Conservation (phyloP, 2,113 vertebrate species). For the Castor canadensis region DNA sequence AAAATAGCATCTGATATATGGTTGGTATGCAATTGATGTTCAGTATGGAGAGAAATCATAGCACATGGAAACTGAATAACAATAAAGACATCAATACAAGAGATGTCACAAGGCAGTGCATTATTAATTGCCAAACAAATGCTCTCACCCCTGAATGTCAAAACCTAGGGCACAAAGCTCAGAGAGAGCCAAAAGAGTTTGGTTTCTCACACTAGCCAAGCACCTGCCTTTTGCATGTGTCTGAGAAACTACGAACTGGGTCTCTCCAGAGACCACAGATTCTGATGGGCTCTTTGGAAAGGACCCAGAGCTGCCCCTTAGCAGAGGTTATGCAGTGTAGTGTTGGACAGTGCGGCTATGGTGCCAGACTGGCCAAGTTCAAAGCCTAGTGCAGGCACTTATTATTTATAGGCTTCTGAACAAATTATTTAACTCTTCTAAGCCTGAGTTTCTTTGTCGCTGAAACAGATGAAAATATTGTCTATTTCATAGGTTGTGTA, state of each 20-base stretch:
- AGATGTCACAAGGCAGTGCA: conserved; percentile 32
- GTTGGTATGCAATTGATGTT: background rate
- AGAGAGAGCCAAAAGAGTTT: conserved; percentile 62
- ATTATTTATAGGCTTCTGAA: background rate
- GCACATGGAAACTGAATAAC: background rate
- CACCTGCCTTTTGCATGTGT: conserved; percentile 70
- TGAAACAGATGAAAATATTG: too few relatives aligned
- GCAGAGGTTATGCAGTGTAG: background rate
- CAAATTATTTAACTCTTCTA: background rate
- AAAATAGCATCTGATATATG: background rate
- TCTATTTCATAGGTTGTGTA: too few relatives aligned
- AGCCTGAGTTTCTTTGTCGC: background rate
- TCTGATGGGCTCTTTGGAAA: conserved; percentile 10
- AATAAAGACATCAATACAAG: conserved; percentile 69
- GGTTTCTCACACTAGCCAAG: conserved; percentile 70
- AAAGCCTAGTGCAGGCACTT: background rate
- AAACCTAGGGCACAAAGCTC: conserved; percentile 58
- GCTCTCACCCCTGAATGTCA: conserved; percentile 71
- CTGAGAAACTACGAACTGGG: conserved; percentile 53
- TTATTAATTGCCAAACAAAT: conserved; percentile 70
- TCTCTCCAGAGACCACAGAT: conserved; percentile 39
- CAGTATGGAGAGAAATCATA: background rate
- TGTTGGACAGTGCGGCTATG: background rate
- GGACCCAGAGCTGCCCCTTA: background rate
- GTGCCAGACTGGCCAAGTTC: background rate